Evolutionary conservation across 2,888 invertebrate genomes (phyloP).

Genomic region (Cheilosia grossa): DNA sequence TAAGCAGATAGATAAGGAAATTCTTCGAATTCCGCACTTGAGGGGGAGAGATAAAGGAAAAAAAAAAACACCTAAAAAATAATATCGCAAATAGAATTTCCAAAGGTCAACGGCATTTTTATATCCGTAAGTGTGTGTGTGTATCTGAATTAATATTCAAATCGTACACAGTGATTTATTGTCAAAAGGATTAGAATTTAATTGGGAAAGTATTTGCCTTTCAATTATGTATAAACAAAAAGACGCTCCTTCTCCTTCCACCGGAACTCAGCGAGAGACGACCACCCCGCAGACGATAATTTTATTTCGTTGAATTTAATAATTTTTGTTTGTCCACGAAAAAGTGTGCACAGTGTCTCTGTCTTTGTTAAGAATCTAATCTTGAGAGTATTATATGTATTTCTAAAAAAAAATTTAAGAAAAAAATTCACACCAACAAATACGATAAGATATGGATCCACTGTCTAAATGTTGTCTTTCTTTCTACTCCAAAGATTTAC

Average conservation of each 20-base stretch:
- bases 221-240: not conserved
- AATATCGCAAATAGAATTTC: constrained; percentile 21
- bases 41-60: not conserved
- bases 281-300: not conserved
- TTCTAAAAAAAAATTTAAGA: constrained; percentile 1
- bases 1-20: constrained; percentile 47
- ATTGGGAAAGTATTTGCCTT: not conserved
- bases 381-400: constrained; percentile 15
- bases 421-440: not conserved
- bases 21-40: constrained; percentile 44
- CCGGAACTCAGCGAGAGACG: not conserved
- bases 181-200: constrained; percentile 26
- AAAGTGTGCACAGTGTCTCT: constrained; percentile 35
- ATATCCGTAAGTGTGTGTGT: not conserved
- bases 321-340: constrained; percentile 2
- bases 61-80: constrained; percentile 3
- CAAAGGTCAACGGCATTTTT: constrained; percentile 53
- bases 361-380: constrained; percentile 27
- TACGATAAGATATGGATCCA: constrained; percentile 38
- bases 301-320: not conserved
- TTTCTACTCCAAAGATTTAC: constrained; percentile 37
- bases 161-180: constrained; percentile 21
- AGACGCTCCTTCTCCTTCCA: too few relatives aligned
- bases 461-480: constrained; percentile 1
- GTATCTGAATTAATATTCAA: constrained; percentile 25